phyloP scores from a whole-genome alignment of 2,888 invertebrate genomes.

The Penaeus monodon region DNA sequence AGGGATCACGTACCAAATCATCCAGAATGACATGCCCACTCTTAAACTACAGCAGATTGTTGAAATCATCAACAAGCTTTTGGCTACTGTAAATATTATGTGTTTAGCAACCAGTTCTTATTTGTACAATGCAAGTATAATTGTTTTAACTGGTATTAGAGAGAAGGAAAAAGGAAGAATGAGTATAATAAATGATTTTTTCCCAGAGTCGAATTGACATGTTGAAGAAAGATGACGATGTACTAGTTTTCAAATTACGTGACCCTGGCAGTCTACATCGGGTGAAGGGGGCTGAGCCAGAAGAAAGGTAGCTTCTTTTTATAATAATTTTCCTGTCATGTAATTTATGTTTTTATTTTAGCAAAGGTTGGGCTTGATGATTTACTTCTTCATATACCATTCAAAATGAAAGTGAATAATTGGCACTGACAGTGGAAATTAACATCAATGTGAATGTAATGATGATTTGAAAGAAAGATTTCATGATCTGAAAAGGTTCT shows the following conservation, averaged over 20 bases:
- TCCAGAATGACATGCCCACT: slow-evolving; percentile 61
- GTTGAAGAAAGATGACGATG: slow-evolving; percentile 72
- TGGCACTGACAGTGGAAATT: no score
- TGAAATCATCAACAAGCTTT: slow-evolving; percentile 82
- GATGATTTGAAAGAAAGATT: background rate
- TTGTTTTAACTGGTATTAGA: no score
- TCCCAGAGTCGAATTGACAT: slow-evolving; percentile 73
- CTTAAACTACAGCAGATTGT: slow-evolving; percentile 73
- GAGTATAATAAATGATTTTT: background rate
- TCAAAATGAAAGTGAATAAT: background rate
- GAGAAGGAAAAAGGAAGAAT: no score
- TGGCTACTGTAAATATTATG: slow-evolving; percentile 77
- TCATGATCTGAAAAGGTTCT: background rate
- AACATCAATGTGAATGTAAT: no score
- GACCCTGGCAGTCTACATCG: slow-evolving; percentile 78
- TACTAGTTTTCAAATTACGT: slow-evolving; percentile 79
- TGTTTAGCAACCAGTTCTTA: background rate
- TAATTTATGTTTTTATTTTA: no score
- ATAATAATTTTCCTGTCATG: background rate
- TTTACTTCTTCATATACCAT: background rate
- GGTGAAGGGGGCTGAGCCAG: slow-evolving; percentile 87
- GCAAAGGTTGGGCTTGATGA: background rate
- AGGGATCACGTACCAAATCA: slow-evolving; percentile 62
- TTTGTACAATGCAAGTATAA: no score
- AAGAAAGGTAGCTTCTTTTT: slow-evolving; percentile 75